These are phyloP conservation scores for Kryptopterus vitreolus DNA, from an alignment of 2,797 vertebrate species.

Conservation along the genomic window DNA sequence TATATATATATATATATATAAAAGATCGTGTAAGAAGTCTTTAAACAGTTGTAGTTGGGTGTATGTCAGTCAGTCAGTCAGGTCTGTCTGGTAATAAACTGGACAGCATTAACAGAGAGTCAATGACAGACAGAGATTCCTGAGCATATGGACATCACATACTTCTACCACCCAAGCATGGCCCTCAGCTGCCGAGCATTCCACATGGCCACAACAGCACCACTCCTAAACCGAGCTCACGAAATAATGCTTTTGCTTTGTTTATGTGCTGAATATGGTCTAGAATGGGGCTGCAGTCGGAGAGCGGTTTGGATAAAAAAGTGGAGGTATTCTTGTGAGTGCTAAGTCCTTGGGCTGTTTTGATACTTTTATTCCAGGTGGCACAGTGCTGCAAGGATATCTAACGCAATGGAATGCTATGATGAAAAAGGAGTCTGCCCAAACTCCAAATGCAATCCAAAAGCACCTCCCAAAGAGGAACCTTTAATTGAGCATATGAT, in stretches of 20 bases:
- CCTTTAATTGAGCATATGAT: neutral
- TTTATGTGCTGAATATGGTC: constrained; percentile 54
- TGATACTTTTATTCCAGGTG: constrained; percentile 14
- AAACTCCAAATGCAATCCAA: neutral
- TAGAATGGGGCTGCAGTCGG: constrained; percentile 50
- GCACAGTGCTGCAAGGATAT: neutral
- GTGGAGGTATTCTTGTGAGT: constrained; percentile 4
- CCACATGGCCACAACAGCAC: constrained; percentile 44
- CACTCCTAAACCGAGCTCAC: constrained; percentile 46
- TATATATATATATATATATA: neutral
- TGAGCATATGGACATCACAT: constrained; percentile 46
- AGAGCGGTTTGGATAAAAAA: constrained; percentile 16
- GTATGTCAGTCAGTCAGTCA: neutral
- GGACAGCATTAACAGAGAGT: constrained; percentile 29
- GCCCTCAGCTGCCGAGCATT: constrained; percentile 52
- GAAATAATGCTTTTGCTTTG: constrained; percentile 51
- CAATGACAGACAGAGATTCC: constrained; percentile 56
- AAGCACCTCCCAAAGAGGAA: neutral
- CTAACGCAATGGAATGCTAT: neutral
- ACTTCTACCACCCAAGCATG: constrained; percentile 47
- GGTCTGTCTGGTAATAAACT: neutral
- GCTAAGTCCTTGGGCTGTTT: neutral
- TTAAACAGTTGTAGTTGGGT: neutral
- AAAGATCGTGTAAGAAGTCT: neutral
- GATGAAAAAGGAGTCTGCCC: neutral